Evolutionary conservation across 2,113 vertebrate species (phyloP).

Genomic region (Pygoscelis adeliae): DNA sequence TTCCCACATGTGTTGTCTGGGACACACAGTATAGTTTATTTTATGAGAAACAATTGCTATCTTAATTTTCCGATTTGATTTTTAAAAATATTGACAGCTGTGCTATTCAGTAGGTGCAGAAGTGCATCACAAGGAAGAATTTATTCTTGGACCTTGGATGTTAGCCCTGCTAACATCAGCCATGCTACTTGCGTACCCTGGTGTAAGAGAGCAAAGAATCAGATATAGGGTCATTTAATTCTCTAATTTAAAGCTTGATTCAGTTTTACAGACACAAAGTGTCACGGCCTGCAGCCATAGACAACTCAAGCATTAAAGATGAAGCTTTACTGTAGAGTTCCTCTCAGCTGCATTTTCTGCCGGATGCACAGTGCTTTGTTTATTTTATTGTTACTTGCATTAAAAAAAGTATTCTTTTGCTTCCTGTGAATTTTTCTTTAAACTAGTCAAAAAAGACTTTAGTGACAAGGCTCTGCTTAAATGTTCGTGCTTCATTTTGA

Average conservation of each 20-base stretch:
- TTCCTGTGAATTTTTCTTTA: background rate
- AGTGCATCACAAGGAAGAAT: background rate
- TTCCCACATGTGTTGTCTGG: background rate
- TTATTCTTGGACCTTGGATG: background rate
- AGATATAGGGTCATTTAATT: background rate
- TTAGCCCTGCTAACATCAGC: background rate
- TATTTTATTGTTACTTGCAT: background rate
- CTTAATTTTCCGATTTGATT: constrained; percentile 14
- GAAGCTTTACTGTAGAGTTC: background rate
- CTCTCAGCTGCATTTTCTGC: background rate
- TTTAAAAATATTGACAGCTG: constrained; percentile 15
- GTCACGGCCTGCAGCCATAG: background rate
- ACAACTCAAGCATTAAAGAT: background rate
- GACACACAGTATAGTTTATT: background rate
- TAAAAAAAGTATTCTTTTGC: background rate
- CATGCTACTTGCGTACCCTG: background rate
- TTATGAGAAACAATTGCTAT: constrained; percentile 15
- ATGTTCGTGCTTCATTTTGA: background rate
- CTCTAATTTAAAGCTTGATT: background rate
- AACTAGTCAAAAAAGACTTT: background rate
- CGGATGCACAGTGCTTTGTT: background rate
- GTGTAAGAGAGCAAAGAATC: background rate
- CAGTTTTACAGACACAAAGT: background rate
- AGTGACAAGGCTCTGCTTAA: background rate
- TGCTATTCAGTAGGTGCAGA: background rate